Conservation (phyloP, 2,113 vertebrate genomes). For the Pitta sordida region DNA sequence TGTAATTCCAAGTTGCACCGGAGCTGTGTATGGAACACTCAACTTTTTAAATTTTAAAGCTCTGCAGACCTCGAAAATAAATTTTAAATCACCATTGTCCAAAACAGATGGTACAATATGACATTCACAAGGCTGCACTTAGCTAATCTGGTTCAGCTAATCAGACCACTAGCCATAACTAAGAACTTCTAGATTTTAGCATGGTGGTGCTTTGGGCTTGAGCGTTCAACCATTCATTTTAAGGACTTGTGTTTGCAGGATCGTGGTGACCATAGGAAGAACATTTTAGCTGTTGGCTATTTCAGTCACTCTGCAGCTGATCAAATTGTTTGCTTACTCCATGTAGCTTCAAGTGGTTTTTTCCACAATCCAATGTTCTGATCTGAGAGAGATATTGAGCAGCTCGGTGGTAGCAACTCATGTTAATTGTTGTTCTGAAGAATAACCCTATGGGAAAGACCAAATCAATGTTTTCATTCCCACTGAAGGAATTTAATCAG, state of each 20-base stretch:
- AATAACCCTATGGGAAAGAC: neutral
- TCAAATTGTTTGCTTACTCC: neutral
- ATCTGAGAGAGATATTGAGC: neutral
- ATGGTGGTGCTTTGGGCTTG: neutral
- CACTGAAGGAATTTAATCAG: neutral
- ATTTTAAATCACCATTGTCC: neutral
- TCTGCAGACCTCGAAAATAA: neutral
- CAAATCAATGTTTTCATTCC: neutral
- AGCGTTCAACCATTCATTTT: neutral
- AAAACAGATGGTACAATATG: neutral
- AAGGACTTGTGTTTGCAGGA: neutral
- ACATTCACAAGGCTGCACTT: neutral
- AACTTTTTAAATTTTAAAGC: neutral
- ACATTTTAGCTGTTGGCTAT: neutral
- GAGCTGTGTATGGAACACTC: neutral
- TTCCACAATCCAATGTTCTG: neutral
- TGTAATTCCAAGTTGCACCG: neutral
- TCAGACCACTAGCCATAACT: neutral
- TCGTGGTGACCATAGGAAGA: rapidly evolving
- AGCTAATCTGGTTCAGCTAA: neutral
- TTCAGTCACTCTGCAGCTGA: neutral
- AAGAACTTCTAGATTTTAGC: neutral
- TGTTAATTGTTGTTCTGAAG: constrained; percentile 2
- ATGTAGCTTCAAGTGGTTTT: neutral
- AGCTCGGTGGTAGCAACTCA: neutral